Percentiles rank a stretch among this genome's conserved stretches.
Conservation (phyloP, 2,797 vertebrate species). For the Xiphophorus birchmanni region DNA sequence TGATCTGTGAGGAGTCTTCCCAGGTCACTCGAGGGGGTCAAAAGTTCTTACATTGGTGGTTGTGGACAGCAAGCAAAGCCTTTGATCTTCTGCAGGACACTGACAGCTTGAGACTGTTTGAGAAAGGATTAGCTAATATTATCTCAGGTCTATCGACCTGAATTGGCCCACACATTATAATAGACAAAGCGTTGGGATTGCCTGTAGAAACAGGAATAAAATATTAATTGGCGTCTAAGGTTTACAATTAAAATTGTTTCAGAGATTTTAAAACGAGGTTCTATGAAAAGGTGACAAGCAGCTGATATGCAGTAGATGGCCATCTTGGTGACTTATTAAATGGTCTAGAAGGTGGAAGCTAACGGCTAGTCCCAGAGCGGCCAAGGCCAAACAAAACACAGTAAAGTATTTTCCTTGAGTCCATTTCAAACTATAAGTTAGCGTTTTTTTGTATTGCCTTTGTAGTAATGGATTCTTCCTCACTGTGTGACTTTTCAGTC, state of each 20-base stretch:
- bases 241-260: background rate
- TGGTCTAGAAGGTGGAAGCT: background rate
- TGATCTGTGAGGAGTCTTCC: background rate
- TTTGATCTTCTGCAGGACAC: constrained; percentile 41
- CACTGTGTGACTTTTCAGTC: background rate
- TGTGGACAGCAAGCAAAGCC: constrained; percentile 33
- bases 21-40: constrained; percentile 5
- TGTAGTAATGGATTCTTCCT: background rate
- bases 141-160: constrained; percentile 56
- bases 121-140: constrained; percentile 74
- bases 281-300: background rate
- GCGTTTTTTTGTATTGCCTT: background rate
- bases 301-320: background rate
- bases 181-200: constrained; percentile 13
- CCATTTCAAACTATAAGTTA: background rate
- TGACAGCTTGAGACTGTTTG: constrained; percentile 61
- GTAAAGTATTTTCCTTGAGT: background rate
- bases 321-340: background rate
- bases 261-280: background rate
- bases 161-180: constrained; percentile 53
- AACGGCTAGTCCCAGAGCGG: background rate
- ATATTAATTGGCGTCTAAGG: background rate
- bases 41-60: constrained; percentile 22
- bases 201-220: constrained; percentile 4
- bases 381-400: background rate